Conservation (phyloP, 2,888 invertebrate species). For the Pristionchus arcanus region DNA sequence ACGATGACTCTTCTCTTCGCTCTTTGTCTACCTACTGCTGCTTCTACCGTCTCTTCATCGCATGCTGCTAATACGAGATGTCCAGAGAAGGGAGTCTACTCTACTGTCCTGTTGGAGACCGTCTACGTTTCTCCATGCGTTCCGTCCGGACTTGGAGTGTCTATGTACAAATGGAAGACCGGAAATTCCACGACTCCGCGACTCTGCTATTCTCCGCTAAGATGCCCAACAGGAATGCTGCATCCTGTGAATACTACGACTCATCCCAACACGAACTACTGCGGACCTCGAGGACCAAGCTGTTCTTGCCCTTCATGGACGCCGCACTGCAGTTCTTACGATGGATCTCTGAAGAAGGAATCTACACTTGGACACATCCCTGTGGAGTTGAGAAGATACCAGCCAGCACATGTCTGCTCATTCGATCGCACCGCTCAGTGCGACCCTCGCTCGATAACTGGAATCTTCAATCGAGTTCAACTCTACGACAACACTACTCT, state of each 20-base stretch:
- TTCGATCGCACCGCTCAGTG: constrained; percentile 25
- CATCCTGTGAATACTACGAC: not conserved
- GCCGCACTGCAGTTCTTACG: not conserved
- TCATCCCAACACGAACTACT: not conserved
- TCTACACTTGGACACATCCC: not conserved
- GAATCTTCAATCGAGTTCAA: constrained; percentile 13
- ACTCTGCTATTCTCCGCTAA: not conserved
- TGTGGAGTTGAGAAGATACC: not conserved
- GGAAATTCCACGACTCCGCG: not conserved
- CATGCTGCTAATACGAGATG: not conserved
- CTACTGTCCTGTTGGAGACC: not conserved
- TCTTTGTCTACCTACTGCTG: no score
- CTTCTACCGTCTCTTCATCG: not conserved
- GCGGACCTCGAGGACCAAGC: constrained; percentile 6
- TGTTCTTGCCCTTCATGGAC: constrained; percentile 19
- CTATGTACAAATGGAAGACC: not conserved
- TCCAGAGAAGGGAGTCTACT: not conserved
- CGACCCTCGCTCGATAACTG: not conserved
- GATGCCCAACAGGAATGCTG: not conserved
- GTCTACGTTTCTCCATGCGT: not conserved
- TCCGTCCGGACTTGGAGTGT: not conserved
- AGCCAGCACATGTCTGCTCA: constrained; percentile 27
- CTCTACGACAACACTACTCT: not conserved
- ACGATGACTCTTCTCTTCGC: not conserved
- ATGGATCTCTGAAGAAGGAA: not conserved